Evolutionary conservation across 2,888 invertebrate species (phyloP).

Genomic region (Timandra comae): DNA sequence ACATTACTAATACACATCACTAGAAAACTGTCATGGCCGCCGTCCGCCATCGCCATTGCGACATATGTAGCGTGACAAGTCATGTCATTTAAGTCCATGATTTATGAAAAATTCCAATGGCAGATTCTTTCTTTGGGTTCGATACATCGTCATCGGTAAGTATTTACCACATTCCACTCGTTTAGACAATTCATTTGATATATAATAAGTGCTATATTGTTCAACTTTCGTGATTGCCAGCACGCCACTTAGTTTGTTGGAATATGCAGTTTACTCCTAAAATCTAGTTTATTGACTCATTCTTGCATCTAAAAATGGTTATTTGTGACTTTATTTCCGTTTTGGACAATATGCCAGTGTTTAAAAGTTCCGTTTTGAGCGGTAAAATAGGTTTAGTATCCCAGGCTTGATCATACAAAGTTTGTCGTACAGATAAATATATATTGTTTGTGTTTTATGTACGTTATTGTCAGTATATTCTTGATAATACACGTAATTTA

Average conservation of each 20-base stretch:
- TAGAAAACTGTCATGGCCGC: conserved; percentile 55
- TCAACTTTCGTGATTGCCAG: conserved; percentile 40
- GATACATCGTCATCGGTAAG: conserved; percentile 87
- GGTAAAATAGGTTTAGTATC: too few relatives aligned
- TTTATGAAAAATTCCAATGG: conserved; percentile 83
- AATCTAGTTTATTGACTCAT: conserved; percentile 5
- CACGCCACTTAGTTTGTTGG: conserved; percentile 37
- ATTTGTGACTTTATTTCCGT: too few relatives aligned
- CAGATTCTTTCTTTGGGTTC: conserved; percentile 92
- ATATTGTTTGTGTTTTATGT: too few relatives aligned
- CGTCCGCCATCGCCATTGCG: conserved; percentile 61
- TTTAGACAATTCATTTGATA: conserved; percentile 25
- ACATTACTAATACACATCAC: too few relatives aligned
- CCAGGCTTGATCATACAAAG: too few relatives aligned
- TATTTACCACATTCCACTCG: conserved; percentile 34
- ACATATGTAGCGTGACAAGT: conserved; percentile 79
- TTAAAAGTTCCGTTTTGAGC: too few relatives aligned
- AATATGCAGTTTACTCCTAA: conserved; percentile 14
- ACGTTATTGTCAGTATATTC: too few relatives aligned
- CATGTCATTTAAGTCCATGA: conserved; percentile 81
- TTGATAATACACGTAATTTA: too few relatives aligned
- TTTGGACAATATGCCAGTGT: too few relatives aligned
- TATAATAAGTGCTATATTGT: conserved; percentile 30
- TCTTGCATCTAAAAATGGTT: too few relatives aligned
- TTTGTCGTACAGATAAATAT: too few relatives aligned